A percentile compares a stretch with the other conserved stretches of the same genome.
Conservation (phyloP, 2,888 invertebrate species). For the Cheilosia urbana region DNA sequence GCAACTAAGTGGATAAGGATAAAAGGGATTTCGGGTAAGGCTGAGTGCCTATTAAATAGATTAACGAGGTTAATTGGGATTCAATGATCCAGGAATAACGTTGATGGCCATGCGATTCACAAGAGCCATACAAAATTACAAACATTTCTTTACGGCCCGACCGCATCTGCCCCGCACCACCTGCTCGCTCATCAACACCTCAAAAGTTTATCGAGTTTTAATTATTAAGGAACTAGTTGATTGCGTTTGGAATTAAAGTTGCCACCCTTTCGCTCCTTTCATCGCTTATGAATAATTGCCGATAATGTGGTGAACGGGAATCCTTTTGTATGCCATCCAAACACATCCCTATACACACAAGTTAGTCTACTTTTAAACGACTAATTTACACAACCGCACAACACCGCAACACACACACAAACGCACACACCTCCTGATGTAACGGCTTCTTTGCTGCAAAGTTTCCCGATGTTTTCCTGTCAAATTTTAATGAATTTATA, state of each 20-base stretch:
- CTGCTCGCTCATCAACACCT: conserved; percentile 57
- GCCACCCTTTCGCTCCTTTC: conserved; percentile 70
- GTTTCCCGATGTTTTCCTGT: conserved; percentile 72
- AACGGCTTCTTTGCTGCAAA: conserved; percentile 52
- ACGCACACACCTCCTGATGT: conserved; percentile 15
- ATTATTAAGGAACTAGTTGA: conserved; percentile 74
- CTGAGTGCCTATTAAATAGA: conserved; percentile 73
- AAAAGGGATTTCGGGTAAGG: conserved; percentile 62
- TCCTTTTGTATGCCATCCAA: conserved; percentile 49
- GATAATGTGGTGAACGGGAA: conserved; percentile 72
- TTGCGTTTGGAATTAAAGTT: conserved; percentile 73
- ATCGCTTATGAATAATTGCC: conserved; percentile 74
- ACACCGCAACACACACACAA: conserved; percentile 21
- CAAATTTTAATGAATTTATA: conserved; percentile 74
- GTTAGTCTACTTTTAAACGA: conserved; percentile 61
- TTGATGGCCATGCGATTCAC: conserved; percentile 47
- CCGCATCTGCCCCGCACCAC: neutral
- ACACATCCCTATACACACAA: conserved; percentile 33
- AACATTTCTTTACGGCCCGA: conserved; percentile 11
- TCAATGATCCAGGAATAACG: conserved; percentile 69
- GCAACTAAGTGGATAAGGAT: conserved; percentile 66
- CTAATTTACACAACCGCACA: conserved; percentile 74
- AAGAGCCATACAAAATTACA: conserved; percentile 20
- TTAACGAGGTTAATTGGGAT: conserved; percentile 74
- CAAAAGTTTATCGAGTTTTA: conserved; percentile 69